phyloP scores from a whole-genome alignment of 1,140 invertebrate species.

The Neodiprion pinetum region DNA sequence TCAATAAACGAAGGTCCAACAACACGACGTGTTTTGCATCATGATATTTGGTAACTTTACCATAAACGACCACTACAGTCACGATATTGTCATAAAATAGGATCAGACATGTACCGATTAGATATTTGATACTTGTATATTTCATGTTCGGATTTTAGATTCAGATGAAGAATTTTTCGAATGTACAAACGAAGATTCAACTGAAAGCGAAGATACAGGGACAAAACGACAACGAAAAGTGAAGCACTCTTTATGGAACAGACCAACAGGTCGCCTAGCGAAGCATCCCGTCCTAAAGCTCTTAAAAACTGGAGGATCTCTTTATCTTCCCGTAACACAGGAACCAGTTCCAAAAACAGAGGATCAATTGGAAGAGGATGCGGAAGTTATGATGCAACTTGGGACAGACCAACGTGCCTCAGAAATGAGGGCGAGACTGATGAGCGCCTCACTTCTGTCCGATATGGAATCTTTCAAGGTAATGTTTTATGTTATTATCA shows the following conservation, averaged over 20 bases:
- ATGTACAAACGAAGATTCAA: constrained; percentile 70
- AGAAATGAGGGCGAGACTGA: constrained; percentile 87
- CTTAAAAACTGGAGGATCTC: constrained; percentile 71
- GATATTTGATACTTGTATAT: neutral
- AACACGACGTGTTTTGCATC: neutral
- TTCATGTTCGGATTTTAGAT: constrained; percentile 42
- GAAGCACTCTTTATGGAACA: constrained; percentile 69
- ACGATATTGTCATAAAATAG: too few relatives aligned
- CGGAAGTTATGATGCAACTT: constrained; percentile 85
- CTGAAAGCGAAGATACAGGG: constrained; percentile 55
- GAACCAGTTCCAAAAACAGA: constrained; percentile 97
- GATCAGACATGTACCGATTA: too few relatives aligned
- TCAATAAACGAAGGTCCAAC: constrained; percentile 13
- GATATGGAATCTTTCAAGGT: constrained; percentile 99
- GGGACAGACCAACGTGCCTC: constrained; percentile 85
- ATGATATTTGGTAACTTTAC: too few relatives aligned
- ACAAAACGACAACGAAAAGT: constrained; percentile 38
- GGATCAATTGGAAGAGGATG: constrained; percentile 93
- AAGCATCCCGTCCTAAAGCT: constrained; percentile 73
- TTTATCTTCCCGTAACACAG: constrained; percentile 92
- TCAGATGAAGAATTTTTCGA: constrained; percentile 89
- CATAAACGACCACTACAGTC: too few relatives aligned
- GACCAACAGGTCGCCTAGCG: constrained; percentile 75
- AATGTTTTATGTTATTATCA: constrained; percentile 15
- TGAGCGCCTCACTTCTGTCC: constrained; percentile 93